These are phyloP conservation scores for Drosophila limbata DNA, from an alignment of 2,888 invertebrate genomes.

Conservation along the genomic window DNA sequence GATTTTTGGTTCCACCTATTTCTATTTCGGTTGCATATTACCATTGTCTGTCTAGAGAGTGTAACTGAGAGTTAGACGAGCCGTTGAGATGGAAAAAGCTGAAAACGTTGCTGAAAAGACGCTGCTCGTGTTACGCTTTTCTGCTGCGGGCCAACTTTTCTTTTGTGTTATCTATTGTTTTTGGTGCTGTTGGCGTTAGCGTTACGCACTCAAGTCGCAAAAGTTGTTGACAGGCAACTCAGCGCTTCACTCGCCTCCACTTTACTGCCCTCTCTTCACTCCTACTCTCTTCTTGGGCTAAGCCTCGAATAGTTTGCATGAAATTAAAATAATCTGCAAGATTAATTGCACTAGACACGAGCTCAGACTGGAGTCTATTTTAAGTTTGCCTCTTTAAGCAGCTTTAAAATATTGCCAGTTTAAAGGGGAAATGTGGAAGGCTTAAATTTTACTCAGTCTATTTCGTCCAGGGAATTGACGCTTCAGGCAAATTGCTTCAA, in stretches of 20 bases:
- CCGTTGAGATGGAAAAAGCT: neutral
- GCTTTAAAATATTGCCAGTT: slow-evolving; percentile 4
- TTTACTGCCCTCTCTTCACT: neutral
- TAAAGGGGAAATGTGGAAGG: neutral
- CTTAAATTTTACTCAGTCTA: slow-evolving; percentile 22
- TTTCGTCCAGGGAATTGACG: neutral
- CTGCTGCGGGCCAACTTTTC: slow-evolving; percentile 59
- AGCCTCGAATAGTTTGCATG: slow-evolving; percentile 71
- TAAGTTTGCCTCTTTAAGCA: neutral
- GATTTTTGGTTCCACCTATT: slow-evolving; percentile 36
- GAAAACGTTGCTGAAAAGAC: slow-evolving; percentile 6
- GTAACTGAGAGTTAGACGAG: slow-evolving; percentile 4
- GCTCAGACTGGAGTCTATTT: slow-evolving; percentile 18
- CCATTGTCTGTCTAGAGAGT: slow-evolving; percentile 39
- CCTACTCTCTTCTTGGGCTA: neutral
- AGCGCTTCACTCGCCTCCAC: slow-evolving; percentile 24
- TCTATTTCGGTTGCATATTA: slow-evolving; percentile 33
- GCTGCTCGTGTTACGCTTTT: slow-evolving; percentile 33
- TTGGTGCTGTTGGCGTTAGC: slow-evolving; percentile 33
- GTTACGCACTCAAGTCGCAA: slow-evolving; percentile 58
- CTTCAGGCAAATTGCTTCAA: slow-evolving; percentile 53
- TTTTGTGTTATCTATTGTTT: slow-evolving; percentile 49
- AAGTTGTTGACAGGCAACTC: slow-evolving; percentile 77
- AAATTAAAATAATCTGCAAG: slow-evolving; percentile 79
- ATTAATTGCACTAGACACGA: slow-evolving; percentile 64